Conservation (phyloP, 1,140 invertebrate species). For the Lordiphosa clarofinis region DNA sequence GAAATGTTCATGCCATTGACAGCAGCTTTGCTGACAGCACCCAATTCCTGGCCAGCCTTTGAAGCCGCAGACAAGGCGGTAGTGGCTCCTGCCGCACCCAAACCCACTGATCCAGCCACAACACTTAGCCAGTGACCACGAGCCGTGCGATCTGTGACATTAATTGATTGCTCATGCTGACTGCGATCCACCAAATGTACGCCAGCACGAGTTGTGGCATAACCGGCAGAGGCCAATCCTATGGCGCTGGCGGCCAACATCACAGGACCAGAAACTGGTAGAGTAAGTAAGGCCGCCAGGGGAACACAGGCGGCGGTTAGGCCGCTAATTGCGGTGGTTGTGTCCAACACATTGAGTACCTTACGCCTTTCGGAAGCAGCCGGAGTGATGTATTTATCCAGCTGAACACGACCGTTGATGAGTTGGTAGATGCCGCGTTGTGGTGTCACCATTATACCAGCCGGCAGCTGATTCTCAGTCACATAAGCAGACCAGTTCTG, state of each 20-base stretch:
- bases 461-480: conserved; percentile 52
- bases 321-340: conserved; percentile 34
- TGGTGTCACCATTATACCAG: conserved; percentile 59
- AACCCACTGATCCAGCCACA: conserved; percentile 36
- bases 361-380: conserved; percentile 1
- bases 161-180: conserved; percentile 66
- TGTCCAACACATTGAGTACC: conserved; percentile 37
- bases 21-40: conserved; percentile 50
- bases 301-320: conserved; percentile 57
- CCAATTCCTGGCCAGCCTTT: conserved; percentile 50
- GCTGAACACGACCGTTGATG: conserved; percentile 16
- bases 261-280: conserved; percentile 50
- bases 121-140: conserved; percentile 58
- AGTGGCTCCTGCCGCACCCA: conserved; percentile 64
- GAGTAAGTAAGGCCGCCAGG: conserved; percentile 19
- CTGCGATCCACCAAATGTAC: conserved; percentile 48
- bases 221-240: conserved; percentile 45
- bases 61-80: conserved; percentile 41
- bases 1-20: conserved; percentile 66
- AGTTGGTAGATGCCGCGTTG: conserved; percentile 42
- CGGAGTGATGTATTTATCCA: conserved; percentile 56
- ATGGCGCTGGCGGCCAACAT: conserved; percentile 43
- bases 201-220: conserved; percentile 45
- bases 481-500: conserved; percentile 65
- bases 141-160: conserved; percentile 45